phyloP scores from a whole-genome alignment of 2,113 vertebrate species.

The Ophiodon elongatus region DNA sequence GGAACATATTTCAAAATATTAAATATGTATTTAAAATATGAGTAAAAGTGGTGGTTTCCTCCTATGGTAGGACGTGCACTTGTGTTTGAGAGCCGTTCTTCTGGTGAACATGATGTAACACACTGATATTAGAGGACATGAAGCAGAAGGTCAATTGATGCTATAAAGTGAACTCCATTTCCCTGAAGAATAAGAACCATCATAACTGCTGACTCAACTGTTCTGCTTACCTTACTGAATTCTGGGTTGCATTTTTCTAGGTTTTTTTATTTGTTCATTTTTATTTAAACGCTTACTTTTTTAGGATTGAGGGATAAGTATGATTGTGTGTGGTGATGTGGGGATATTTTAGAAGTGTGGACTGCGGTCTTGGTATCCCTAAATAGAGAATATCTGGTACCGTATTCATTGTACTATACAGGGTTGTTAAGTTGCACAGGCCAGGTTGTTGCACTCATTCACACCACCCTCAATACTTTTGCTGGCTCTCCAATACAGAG shows the following conservation, averaged over 20 bases:
- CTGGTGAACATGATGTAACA: conserved; percentile 62
- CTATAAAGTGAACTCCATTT: conserved; percentile 49
- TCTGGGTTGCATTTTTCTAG: conserved; percentile 57
- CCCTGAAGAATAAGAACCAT: conserved; percentile 59
- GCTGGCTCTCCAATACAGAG: conserved; percentile 22
- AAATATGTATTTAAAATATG: conserved; percentile 61
- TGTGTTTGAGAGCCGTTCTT: conserved; percentile 80
- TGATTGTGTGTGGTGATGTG: conserved; percentile 31
- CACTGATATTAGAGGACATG: conserved; percentile 49
- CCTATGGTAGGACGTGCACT: conserved; percentile 97
- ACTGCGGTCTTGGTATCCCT: conserved; percentile 9
- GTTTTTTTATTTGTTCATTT: conserved; percentile 25
- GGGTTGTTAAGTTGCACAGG: conserved; percentile 76
- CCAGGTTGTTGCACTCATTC: conserved; percentile 46
- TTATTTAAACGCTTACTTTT: conserved; percentile 42
- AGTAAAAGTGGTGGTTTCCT: conserved; percentile 94
- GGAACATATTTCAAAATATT: conserved; percentile 53
- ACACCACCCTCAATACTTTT: conserved; percentile 27
- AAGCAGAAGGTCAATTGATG: conserved; percentile 56
- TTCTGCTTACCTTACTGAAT: conserved; percentile 63
- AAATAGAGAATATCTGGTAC: conserved; percentile 32
- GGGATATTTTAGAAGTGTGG: conserved; percentile 21
- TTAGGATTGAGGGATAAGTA: conserved; percentile 32
- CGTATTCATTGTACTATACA: conserved; percentile 48
- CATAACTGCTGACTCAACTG: conserved; percentile 65